These are phyloP conservation scores for Hedya salicella DNA, from an alignment of 2,888 invertebrate species.

Conservation along the genomic window DNA sequence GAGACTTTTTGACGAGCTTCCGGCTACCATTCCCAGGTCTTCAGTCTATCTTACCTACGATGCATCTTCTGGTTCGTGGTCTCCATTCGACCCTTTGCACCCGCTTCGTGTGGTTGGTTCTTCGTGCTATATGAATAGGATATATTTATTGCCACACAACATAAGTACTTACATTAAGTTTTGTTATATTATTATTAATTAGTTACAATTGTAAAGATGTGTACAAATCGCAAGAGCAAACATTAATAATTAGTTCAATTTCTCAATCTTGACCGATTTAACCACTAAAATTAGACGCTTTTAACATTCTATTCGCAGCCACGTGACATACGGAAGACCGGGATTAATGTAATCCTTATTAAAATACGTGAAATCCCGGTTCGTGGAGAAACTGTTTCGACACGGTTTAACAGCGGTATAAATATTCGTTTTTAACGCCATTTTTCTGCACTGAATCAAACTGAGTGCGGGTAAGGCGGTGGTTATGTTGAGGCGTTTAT, in stretches of 20 bases:
- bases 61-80: no score
- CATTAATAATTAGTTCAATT: conserved; percentile 3
- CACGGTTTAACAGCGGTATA: background rate
- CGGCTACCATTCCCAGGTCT: no score
- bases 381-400: background rate
- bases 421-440: conserved; percentile 13
- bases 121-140: no score
- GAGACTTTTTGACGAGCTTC: no score
- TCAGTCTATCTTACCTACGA: no score
- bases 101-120: no score
- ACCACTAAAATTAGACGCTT: background rate
- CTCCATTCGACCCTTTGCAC: no score
- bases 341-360: conserved; percentile 11
- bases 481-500: conserved; percentile 6
- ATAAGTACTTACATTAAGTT: no score
- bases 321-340: conserved; percentile 15
- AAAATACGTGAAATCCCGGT: conserved; percentile 3
- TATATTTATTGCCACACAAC: no score
- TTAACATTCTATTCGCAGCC: background rate
- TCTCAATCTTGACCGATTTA: conserved; percentile 9
- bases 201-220: no score
- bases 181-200: no score
- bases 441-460: conserved; percentile 16
- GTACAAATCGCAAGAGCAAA: no score
- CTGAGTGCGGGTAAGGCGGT: background rate